Percentiles rank a stretch among this genome's conserved stretches.
Evolutionary conservation across 2,888 invertebrate species (phyloP).

Genomic region (Hypselothyrea guttata): DNA sequence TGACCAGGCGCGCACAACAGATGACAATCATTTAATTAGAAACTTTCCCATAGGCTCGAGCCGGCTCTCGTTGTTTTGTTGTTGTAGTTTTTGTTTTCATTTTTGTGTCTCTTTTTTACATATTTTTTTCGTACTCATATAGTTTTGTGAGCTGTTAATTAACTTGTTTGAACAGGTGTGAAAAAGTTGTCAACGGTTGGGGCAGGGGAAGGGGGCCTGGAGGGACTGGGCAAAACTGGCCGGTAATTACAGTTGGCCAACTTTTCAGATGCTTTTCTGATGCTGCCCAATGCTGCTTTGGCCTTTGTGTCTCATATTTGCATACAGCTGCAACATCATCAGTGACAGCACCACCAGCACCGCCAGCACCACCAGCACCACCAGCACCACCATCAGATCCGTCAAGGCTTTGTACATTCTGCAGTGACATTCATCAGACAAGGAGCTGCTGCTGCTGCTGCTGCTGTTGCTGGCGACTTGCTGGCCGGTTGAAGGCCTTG

Average conservation of each 20-base stretch:
- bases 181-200: conserved; percentile 71
- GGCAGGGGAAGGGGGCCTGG: not conserved
- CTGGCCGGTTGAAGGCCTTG: conserved; percentile 47
- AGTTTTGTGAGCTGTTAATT: conserved; percentile 78
- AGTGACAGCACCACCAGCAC: conserved; percentile 8
- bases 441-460: conserved; percentile 37
- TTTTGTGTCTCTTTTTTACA: conserved; percentile 27
- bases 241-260: conserved; percentile 78
- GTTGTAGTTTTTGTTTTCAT: conserved; percentile 47
- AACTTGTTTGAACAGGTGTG: conserved; percentile 80
- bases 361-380: conserved; percentile 1
- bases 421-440: conserved; percentile 78
- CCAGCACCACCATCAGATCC: not conserved
- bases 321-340: conserved; percentile 47
- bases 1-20: conserved; percentile 61
- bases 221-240: conserved; percentile 6
- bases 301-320: conserved; percentile 66
- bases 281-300: conserved; percentile 43
- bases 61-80: conserved; percentile 46
- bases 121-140: conserved; percentile 34
- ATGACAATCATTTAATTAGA: conserved; percentile 82
- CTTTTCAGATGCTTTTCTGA: conserved; percentile 72
- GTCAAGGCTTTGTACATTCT: conserved; percentile 44
- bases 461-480: conserved; percentile 10
- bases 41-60: conserved; percentile 81